A percentile compares a stretch with the other conserved stretches of the same genome.
phyloP scores from a whole-genome alignment of 2,888 invertebrate species.

The Meloe dianella region DNA sequence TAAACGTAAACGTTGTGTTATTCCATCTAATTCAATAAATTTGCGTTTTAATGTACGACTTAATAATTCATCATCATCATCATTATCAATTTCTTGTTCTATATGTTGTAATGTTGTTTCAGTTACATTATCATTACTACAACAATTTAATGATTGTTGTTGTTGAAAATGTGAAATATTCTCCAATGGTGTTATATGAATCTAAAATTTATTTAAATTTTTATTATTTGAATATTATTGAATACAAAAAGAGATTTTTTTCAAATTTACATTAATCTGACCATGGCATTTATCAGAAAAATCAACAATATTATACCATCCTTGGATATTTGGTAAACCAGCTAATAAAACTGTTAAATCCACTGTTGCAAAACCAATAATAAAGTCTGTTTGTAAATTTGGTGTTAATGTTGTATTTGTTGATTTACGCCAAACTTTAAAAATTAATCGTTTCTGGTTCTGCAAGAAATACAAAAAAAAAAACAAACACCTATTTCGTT shows the following conservation, averaged over 20 bases:
- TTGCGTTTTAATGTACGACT: slow-evolving; percentile 65
- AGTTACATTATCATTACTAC: background rate
- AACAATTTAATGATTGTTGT: background rate
- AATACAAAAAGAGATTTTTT: too few species aligned
- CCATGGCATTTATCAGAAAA: slow-evolving; percentile 65
- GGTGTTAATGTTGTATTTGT: slow-evolving; percentile 59
- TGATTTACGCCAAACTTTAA: slow-evolving; percentile 68
- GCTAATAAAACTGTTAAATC: slow-evolving; percentile 64
- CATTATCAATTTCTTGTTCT: slow-evolving; percentile 16
- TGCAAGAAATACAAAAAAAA: slow-evolving; percentile 51
- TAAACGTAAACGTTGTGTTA: slow-evolving; percentile 65
- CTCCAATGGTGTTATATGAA: slow-evolving; percentile 64
- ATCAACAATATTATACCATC: slow-evolving; percentile 71
- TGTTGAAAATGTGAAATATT: slow-evolving; percentile 48
- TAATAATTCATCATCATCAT: slow-evolving; percentile 51
- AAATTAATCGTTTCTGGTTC: slow-evolving; percentile 65
- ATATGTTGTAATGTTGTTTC: background rate
- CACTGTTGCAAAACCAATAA: slow-evolving; percentile 67
- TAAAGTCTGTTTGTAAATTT: slow-evolving; percentile 64
- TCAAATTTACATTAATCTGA: slow-evolving; percentile 66
- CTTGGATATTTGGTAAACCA: slow-evolving; percentile 63
- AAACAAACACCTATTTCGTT: background rate
- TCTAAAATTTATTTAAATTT: slow-evolving; percentile 48
- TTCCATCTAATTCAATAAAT: slow-evolving; percentile 68
- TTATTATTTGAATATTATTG: background rate